A percentile compares a stretch with the other conserved stretches of the same genome.
These are phyloP conservation scores for Muscidifurax raptorellus DNA, from an alignment of 1,140 invertebrate genomes.

Conservation along the genomic window DNA sequence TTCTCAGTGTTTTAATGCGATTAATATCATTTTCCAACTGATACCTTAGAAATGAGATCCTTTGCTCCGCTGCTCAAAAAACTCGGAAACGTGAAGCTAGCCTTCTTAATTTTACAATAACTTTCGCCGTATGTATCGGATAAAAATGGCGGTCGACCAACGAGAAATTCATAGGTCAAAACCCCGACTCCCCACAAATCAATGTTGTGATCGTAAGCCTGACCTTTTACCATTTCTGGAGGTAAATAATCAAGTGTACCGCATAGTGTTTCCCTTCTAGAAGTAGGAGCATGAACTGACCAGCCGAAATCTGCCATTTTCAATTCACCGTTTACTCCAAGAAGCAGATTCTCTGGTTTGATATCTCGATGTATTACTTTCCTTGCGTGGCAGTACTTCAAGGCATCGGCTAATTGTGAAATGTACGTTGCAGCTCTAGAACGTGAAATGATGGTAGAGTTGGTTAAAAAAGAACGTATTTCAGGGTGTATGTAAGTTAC, in stretches of 20 bases:
- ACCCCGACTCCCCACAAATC: conserved; percentile 97
- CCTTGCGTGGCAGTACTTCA: conserved; percentile 94
- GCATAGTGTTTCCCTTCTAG: conserved; percentile 93
- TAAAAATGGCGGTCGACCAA: conserved; percentile 93
- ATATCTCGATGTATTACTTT: conserved; percentile 98
- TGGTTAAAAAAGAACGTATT: conserved; percentile 14
- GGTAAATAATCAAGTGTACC: conserved; percentile 97
- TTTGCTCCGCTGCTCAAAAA: conserved; percentile 84
- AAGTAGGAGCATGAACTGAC: conserved; percentile 96
- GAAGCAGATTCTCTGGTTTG: conserved; percentile 95
- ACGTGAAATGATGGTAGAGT: neutral
- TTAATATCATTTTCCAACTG: neutral
- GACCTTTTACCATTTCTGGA: conserved; percentile 94
- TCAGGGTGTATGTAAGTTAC: conserved; percentile 61
- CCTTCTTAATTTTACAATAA: conserved; percentile 88
- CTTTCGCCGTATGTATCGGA: conserved; percentile 86
- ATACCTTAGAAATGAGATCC: conserved; percentile 89
- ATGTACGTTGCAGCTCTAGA: conserved; percentile 86
- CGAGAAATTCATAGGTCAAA: conserved; percentile 92
- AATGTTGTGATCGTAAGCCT: conserved; percentile 88
- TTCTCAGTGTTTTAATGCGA: neutral
- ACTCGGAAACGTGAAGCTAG: conserved; percentile 85
- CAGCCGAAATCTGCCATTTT: conserved; percentile 99
- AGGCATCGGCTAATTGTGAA: conserved; percentile 89
- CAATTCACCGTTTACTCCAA: conserved; percentile 89